phyloP scores from a whole-genome alignment of 2,113 vertebrate genomes.

The Centrocercus urophasianus region DNA sequence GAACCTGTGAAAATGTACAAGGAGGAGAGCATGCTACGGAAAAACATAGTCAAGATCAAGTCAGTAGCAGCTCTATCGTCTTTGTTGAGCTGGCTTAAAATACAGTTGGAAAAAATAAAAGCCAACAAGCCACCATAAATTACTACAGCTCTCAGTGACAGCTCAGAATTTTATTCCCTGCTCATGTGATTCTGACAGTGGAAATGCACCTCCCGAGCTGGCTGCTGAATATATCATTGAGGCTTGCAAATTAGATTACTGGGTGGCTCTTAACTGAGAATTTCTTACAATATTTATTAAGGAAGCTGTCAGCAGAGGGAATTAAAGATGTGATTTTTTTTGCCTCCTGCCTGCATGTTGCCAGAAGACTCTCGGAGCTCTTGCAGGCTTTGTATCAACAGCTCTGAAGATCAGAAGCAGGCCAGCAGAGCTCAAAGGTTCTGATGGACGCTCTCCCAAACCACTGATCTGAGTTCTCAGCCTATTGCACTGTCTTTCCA shows the following conservation, averaged over 20 bases:
- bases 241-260: slow-evolving; percentile 50
- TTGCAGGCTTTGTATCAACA: background rate
- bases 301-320: slow-evolving; percentile 34
- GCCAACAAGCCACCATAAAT: slow-evolving; percentile 31
- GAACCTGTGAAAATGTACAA: background rate
- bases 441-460: background rate
- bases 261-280: slow-evolving; percentile 24
- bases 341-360: background rate
- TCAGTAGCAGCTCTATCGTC: background rate
- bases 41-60: background rate
- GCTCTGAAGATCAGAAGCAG: background rate
- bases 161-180: slow-evolving; percentile 42
- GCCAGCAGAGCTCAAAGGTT: background rate
- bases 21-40: background rate
- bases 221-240: slow-evolving; percentile 49
- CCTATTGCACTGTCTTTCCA: background rate
- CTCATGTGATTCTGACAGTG: slow-evolving; percentile 36
- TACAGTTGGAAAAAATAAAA: slow-evolving; percentile 43
- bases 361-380: background rate
- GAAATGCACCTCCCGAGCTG: slow-evolving; percentile 50
- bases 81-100: slow-evolving; percentile 35
- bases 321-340: slow-evolving; percentile 1
- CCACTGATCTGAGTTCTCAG: background rate
- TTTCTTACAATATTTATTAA: slow-evolving; percentile 57
- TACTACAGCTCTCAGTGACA: slow-evolving; percentile 11